These are phyloP conservation scores for Flexamia atlantica DNA, from an alignment of 2,888 invertebrate genomes.

Conservation along the genomic window DNA sequence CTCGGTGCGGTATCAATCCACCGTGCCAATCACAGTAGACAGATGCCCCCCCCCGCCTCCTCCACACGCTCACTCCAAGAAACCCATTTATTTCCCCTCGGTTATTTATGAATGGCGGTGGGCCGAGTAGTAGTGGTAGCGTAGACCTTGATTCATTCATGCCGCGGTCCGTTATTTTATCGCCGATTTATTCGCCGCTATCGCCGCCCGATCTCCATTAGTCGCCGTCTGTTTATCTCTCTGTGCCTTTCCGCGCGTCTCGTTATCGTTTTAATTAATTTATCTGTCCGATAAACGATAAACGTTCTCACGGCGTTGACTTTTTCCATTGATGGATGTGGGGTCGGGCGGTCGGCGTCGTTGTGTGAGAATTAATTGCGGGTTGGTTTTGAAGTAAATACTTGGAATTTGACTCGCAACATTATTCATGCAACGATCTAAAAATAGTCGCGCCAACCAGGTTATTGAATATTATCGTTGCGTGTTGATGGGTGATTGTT, in stretches of 20 bases:
- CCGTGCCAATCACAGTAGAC: conserved; percentile 28
- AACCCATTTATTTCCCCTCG: conserved; percentile 55
- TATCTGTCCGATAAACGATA: background rate
- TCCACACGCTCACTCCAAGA: conserved; percentile 20
- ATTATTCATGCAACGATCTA: too few species aligned
- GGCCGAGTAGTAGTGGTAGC: background rate
- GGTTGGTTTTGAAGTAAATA: too few species aligned
- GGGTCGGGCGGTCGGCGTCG: too few species aligned
- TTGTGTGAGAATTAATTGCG: too few species aligned
- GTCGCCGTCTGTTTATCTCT: conserved; percentile 1
- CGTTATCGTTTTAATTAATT: conserved; percentile 20
- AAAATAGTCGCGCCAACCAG: too few species aligned
- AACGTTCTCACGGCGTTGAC: background rate
- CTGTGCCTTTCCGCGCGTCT: background rate
- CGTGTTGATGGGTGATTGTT: too few species aligned
- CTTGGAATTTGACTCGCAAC: too few species aligned
- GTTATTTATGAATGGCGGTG: conserved; percentile 55
- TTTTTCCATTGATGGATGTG: too few species aligned
- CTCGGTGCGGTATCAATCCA: conserved; percentile 23
- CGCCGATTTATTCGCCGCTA: conserved; percentile 11
- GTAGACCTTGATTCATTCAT: conserved; percentile 53
- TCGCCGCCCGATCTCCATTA: conserved; percentile 10
- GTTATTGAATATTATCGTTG: too few species aligned
- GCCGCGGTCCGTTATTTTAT: conserved; percentile 34
- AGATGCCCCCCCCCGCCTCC: conserved; percentile 13